Percentiles rank a stretch among this genome's conserved stretches.
phyloP scores from a whole-genome alignment of 2,113 vertebrate genomes.

The Ammospiza nelsoni region DNA sequence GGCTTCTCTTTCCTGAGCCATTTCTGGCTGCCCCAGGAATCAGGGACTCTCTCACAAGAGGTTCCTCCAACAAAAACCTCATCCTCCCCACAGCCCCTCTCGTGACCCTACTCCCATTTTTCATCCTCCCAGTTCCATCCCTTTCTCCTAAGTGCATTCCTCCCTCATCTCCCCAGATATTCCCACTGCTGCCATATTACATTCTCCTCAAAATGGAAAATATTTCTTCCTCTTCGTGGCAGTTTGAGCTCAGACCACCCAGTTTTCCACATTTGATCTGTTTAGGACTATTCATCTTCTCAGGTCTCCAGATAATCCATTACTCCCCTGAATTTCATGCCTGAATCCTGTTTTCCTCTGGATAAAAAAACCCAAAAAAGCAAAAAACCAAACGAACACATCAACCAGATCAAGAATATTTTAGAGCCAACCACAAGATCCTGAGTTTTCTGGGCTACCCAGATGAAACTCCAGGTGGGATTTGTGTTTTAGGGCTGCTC shows the following conservation, averaged over 20 bases:
- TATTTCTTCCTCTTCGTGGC: neutral
- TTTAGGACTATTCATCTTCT: neutral
- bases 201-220: neutral
- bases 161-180: neutral
- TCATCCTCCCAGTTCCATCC: neutral
- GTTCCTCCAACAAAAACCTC: neutral
- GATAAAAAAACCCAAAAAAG: neutral
- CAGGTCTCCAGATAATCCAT: neutral
- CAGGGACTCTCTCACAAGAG: neutral
- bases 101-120: neutral
- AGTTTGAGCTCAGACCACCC: neutral
- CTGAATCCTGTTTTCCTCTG: neutral
- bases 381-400: neutral
- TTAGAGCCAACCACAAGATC: fast-evolving
- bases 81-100: neutral
- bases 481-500: neutral
- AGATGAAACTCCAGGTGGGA: neutral
- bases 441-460: neutral
- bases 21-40: neutral
- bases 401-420: neutral
- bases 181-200: fast-evolving
- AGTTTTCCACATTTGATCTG: neutral
- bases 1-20: neutral
- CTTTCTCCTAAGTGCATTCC: neutral
- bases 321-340: neutral